Evolutionary conservation across 2,888 invertebrate species (phyloP).

Genomic region (Megaustenia siamemsis): DNA sequence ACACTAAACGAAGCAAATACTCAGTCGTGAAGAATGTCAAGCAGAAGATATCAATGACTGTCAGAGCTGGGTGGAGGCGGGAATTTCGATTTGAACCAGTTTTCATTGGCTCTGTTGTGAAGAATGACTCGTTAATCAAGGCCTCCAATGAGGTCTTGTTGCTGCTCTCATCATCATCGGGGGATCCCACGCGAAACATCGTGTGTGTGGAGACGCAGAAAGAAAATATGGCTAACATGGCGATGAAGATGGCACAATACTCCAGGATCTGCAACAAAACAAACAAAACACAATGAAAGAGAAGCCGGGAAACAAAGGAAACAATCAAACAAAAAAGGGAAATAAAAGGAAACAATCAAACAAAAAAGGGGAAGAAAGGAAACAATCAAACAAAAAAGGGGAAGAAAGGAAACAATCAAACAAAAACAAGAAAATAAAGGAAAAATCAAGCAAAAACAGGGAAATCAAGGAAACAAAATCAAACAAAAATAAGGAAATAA

Average conservation of each 20-base stretch:
- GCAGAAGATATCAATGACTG: slow-evolving; percentile 65
- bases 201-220: slow-evolving; percentile 56
- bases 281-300: too few relatives aligned
- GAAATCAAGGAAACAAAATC: too few relatives aligned
- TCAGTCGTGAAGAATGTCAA: slow-evolving; percentile 73
- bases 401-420: too few relatives aligned
- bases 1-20: slow-evolving; percentile 64
- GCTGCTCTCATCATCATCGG: background rate
- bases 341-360: too few relatives aligned
- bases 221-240: slow-evolving; percentile 58
- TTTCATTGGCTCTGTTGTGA: background rate
- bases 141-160: background rate
- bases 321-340: too few relatives aligned
- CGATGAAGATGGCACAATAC: slow-evolving; percentile 1
- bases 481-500: too few relatives aligned
- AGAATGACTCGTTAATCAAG: background rate
- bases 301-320: too few relatives aligned
- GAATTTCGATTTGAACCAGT: slow-evolving; percentile 48
- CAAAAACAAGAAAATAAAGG: too few relatives aligned
- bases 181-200: slow-evolving; percentile 47
- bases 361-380: too few relatives aligned
- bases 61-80: slow-evolving; percentile 58
- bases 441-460: too few relatives aligned
- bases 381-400: too few relatives aligned
- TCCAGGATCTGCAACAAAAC: background rate